Percentiles rank a stretch among this genome's conserved stretches.
These are phyloP conservation scores for Setipinna tenuifilis DNA, from an alignment of 2,797 vertebrate species.

Conservation along the genomic window DNA sequence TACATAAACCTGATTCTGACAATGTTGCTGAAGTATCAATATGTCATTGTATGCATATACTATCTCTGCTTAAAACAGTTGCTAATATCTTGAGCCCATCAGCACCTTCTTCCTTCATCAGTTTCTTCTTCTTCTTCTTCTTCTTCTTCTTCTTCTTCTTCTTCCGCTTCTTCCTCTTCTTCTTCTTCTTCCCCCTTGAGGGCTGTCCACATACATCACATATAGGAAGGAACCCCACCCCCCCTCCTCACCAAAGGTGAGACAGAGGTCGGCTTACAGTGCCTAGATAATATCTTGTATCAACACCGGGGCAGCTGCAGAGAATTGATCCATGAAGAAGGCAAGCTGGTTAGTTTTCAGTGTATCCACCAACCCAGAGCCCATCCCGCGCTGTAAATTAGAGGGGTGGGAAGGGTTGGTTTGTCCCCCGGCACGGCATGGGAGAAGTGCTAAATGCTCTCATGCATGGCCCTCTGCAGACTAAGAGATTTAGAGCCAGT, in stretches of 20 bases:
- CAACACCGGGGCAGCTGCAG: slow-evolving; percentile 37
- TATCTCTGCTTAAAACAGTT: too few species aligned
- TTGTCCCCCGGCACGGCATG: slow-evolving; percentile 29
- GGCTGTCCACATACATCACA: background rate
- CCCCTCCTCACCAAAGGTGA: background rate
- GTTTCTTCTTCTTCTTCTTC: background rate
- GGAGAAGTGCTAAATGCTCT: slow-evolving; percentile 42
- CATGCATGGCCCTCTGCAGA: slow-evolving; percentile 29
- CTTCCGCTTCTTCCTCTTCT: background rate
- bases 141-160: background rate
- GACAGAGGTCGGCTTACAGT: background rate
- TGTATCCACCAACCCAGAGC: slow-evolving; percentile 27
- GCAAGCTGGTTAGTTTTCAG: slow-evolving; percentile 43
- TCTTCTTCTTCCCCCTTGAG: background rate
- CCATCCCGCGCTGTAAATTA: background rate
- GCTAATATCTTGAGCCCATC: too few species aligned
- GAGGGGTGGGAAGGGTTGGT: slow-evolving; percentile 34
- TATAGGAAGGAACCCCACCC: background rate
- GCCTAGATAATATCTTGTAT: slow-evolving; percentile 34
- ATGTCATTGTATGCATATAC: background rate
- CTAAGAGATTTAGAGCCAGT: slow-evolving; percentile 45
- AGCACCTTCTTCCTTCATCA: background rate
- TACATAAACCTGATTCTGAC: background rate
- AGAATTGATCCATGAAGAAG: slow-evolving; percentile 39
- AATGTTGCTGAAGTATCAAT: background rate